These are phyloP conservation scores for Steatornis caripensis DNA, from an alignment of 2,113 vertebrate genomes.

Conservation along the genomic window DNA sequence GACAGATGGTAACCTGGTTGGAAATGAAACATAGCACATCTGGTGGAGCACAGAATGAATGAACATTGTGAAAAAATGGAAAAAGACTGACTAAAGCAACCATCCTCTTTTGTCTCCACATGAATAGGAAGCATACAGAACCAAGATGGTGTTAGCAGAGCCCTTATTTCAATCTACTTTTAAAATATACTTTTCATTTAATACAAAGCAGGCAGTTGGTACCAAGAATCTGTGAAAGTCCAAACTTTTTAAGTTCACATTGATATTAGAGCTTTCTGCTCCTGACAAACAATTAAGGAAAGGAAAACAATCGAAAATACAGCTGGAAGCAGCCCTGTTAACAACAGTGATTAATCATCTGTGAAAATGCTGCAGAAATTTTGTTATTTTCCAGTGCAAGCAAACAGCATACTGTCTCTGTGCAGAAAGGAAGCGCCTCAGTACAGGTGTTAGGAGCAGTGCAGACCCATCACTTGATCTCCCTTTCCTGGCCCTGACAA, in stretches of 20 bases:
- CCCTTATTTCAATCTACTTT: not conserved
- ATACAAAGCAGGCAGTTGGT: not conserved
- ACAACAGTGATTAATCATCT: not conserved
- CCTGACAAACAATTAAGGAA: slow-evolving; percentile 15
- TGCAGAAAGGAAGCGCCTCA: not conserved
- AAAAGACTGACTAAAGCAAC: slow-evolving; percentile 36
- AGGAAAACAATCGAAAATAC: slow-evolving; percentile 6
- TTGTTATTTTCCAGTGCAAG: not conserved
- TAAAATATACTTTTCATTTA: not conserved
- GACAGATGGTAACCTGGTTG: slow-evolving; percentile 55
- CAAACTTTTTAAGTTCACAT: not conserved
- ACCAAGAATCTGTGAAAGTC: not conserved
- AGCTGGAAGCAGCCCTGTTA: not conserved
- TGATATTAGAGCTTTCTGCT: not conserved
- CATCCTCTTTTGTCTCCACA: slow-evolving; percentile 16
- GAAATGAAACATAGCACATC: slow-evolving; percentile 47
- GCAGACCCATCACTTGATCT: not conserved
- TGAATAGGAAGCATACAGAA: slow-evolving; percentile 46
- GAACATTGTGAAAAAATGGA: not conserved
- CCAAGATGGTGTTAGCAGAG: slow-evolving; percentile 13
- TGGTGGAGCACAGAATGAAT: slow-evolving; percentile 28
- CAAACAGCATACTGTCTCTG: not conserved
- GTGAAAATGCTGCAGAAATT: not conserved
- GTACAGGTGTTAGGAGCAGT: not conserved
- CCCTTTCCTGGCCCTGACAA: not conserved